Evolutionary conservation across 2,113 vertebrate species (phyloP).

Genomic region (Maccullochella peelii): DNA sequence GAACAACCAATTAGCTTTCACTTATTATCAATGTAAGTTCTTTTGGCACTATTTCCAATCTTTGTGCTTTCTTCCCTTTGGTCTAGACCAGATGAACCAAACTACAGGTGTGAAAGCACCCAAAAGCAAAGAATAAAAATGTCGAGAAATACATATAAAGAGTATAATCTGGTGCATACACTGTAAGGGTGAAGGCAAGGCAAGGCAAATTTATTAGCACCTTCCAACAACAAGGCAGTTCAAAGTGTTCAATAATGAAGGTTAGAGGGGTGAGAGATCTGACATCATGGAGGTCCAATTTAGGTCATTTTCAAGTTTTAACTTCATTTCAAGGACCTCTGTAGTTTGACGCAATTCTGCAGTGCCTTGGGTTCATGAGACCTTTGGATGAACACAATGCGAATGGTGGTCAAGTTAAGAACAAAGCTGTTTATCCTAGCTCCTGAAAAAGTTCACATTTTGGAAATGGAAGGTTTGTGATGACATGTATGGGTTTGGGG

Average conservation of each 20-base stretch:
- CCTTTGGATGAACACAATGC: slow-evolving; percentile 47
- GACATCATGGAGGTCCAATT: slow-evolving; percentile 3
- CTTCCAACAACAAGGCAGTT: too few relatives aligned
- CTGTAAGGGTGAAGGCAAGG: too few relatives aligned
- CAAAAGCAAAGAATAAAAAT: neutral
- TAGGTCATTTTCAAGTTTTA: neutral
- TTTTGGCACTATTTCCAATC: too few relatives aligned
- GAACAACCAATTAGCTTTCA: too few relatives aligned
- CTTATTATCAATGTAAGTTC: too few relatives aligned
- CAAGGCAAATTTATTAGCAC: too few relatives aligned
- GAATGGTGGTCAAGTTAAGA: slow-evolving; percentile 25
- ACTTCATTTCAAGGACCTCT: neutral
- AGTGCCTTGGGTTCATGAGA: slow-evolving; percentile 26
- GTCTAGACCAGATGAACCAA: neutral
- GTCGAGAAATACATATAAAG: neutral
- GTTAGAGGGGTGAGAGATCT: neutral
- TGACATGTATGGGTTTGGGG: slow-evolving; percentile 51
- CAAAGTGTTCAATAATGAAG: too few relatives aligned
- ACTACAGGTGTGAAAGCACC: neutral
- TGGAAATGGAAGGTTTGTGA: slow-evolving; percentile 44
- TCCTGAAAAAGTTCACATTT: slow-evolving; percentile 44
- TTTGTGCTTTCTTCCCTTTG: too few relatives aligned
- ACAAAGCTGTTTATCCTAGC: slow-evolving; percentile 40
- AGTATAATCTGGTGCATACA: neutral
- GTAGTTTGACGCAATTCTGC: slow-evolving; percentile 6